Evolutionary conservation across 2,113 vertebrate species (phyloP).

Genomic region (Candoia aspera): DNA sequence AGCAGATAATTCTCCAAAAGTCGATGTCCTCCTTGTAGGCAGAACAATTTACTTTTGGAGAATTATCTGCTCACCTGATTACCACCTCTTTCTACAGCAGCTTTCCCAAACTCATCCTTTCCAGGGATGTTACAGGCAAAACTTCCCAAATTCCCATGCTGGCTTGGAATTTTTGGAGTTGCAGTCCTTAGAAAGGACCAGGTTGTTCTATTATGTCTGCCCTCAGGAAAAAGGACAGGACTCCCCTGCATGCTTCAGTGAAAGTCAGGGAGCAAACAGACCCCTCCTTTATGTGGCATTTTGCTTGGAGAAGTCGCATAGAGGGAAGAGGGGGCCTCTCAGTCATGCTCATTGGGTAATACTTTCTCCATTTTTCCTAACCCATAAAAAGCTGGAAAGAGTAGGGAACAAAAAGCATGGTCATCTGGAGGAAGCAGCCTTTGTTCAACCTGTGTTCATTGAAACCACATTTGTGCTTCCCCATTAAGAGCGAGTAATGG

Average conservation of each 20-base stretch:
- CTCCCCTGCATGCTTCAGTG: not conserved
- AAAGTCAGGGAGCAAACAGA: not conserved
- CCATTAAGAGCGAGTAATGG: constrained; percentile 65
- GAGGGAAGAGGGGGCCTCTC: not conserved
- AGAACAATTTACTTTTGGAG: no score
- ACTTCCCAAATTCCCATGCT: no score
- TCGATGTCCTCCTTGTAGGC: not conserved
- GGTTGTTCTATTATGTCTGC: not conserved
- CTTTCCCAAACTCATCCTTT: no score
- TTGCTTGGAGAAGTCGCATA: not conserved
- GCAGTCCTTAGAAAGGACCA: no score
- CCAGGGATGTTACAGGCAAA: no score
- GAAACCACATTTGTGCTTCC: constrained; percentile 51
- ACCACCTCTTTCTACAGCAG: no score
- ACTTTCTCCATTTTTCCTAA: constrained; percentile 36
- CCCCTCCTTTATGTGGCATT: not conserved
- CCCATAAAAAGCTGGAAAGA: constrained; percentile 48
- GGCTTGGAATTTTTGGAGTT: no score
- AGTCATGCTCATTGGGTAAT: not conserved
- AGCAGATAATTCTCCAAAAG: not conserved
- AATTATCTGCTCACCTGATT: no score
- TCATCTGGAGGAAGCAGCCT: constrained; percentile 44
- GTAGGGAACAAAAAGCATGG: constrained; percentile 6
- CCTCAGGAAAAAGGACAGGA: not conserved
- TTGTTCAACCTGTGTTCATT: constrained; percentile 56